phyloP scores from a whole-genome alignment of 2,797 vertebrate species.

The Helarctos malayanus region DNA sequence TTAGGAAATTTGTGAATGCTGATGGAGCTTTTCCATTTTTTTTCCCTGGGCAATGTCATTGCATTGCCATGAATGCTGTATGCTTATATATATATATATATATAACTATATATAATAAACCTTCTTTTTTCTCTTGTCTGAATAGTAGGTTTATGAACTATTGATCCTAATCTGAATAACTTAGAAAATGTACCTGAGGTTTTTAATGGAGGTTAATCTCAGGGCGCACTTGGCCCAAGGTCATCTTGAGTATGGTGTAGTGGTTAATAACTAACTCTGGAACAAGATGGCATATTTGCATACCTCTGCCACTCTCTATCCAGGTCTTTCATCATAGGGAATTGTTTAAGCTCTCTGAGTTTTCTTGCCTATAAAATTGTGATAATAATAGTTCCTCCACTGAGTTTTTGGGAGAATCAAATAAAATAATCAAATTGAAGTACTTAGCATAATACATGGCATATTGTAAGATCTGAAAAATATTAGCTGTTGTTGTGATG shows the following conservation, averaged over 20 bases:
- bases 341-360: not conserved
- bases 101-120: not conserved
- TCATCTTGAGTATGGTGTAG: not conserved
- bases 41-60: constrained; percentile 68
- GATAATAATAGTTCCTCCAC: not conserved
- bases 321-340: accelerated
- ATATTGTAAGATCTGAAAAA: not conserved
- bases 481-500: not conserved
- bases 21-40: constrained; percentile 71
- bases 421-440: not conserved
- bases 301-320: not conserved
- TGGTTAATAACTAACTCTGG: not conserved
- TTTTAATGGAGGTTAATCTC: not conserved
- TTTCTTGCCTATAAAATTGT: not conserved
- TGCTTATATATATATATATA: not conserved
- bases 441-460: not conserved
- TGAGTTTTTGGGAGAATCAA: not conserved
- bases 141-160: not conserved
- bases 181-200: not conserved
- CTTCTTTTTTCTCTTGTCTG: not conserved
- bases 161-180: not conserved
- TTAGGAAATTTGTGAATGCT: constrained; percentile 81
- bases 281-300: not conserved
- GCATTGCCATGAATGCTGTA: constrained; percentile 46
- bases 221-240: not conserved